These are phyloP conservation scores for Chiridota heheva DNA, from an alignment of 35 echinoderm and acorn worm genomes.

Conservation along the genomic window DNA sequence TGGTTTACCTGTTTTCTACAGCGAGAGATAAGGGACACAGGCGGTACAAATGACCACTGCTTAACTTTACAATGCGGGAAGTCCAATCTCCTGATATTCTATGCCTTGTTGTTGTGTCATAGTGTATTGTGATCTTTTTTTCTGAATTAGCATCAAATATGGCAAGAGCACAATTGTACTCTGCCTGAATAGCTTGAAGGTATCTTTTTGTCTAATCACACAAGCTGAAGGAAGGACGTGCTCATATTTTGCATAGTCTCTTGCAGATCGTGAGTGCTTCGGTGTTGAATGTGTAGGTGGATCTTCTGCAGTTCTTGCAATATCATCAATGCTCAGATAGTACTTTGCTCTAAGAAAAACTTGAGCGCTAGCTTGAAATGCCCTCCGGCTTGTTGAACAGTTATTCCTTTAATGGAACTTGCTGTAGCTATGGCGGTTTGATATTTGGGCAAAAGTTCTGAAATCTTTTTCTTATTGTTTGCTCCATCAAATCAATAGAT, in stretches of 20 bases:
- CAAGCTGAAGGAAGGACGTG: not conserved
- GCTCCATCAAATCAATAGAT: too few species aligned
- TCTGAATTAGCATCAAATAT: too few species aligned
- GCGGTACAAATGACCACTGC: conserved; percentile 5
- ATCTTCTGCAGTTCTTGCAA: not conserved
- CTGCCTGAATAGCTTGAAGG: conserved; percentile 13
- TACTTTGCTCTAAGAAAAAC: conserved; percentile 13
- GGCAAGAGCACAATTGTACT: conserved; percentile 15
- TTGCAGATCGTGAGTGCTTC: not conserved
- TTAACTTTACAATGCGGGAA: conserved; percentile 15
- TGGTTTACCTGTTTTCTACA: conserved; percentile 18
- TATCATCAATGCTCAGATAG: conserved; percentile 21
- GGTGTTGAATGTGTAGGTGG: conserved; percentile 8
- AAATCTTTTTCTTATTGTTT: too few species aligned
- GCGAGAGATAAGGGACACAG: conserved; percentile 21
- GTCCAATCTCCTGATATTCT: conserved; percentile 32
- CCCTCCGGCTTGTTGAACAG: conserved; percentile 10
- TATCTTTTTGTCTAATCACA: conserved; percentile 9
- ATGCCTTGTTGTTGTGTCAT: conserved; percentile 37
- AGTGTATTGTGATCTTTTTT: conserved; percentile 33
- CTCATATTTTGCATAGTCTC: conserved; percentile 9
- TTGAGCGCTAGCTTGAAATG: conserved; percentile 14
- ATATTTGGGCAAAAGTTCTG: too few species aligned
- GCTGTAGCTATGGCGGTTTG: not conserved
- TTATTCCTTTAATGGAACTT: not conserved